phyloP scores from a whole-genome alignment of 2,797 vertebrate species.

The Clangula hyemalis region DNA sequence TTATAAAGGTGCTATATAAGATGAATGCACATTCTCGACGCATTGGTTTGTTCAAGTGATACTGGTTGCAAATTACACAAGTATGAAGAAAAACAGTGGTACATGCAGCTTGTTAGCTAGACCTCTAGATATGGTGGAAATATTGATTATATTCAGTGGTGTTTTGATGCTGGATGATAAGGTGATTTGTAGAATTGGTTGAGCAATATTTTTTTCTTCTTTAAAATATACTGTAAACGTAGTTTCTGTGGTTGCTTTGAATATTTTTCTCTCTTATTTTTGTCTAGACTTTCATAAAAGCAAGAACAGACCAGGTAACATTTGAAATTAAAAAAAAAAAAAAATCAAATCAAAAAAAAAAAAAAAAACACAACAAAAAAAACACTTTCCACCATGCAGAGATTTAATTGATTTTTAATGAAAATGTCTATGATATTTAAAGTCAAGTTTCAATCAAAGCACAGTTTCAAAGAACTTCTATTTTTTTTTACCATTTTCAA shows the following conservation, averaged over 20 bases:
- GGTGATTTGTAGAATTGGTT: background rate
- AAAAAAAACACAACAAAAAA: background rate
- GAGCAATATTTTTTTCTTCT: background rate
- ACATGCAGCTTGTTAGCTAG: background rate
- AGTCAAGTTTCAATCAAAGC: background rate
- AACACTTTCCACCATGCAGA: accelerated
- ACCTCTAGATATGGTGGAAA: background rate
- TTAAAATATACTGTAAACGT: background rate
- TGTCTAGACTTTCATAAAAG: background rate
- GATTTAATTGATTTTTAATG: background rate
- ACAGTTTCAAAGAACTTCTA: background rate
- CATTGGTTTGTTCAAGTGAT: background rate
- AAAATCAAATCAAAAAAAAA: background rate
- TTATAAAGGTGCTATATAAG: background rate
- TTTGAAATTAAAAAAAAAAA: background rate
- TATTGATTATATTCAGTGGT: background rate
- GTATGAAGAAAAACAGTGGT: background rate
- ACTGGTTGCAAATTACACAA: accelerated
- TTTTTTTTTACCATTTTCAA: background rate
- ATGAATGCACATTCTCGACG: accelerated
- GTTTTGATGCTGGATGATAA: background rate
- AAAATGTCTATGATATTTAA: background rate
- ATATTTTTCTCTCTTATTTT: background rate
- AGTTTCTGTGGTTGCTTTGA: background rate
- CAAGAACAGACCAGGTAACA: accelerated